Conservation (phyloP, 2,888 invertebrate genomes). For the Vesta saturnalis region DNA sequence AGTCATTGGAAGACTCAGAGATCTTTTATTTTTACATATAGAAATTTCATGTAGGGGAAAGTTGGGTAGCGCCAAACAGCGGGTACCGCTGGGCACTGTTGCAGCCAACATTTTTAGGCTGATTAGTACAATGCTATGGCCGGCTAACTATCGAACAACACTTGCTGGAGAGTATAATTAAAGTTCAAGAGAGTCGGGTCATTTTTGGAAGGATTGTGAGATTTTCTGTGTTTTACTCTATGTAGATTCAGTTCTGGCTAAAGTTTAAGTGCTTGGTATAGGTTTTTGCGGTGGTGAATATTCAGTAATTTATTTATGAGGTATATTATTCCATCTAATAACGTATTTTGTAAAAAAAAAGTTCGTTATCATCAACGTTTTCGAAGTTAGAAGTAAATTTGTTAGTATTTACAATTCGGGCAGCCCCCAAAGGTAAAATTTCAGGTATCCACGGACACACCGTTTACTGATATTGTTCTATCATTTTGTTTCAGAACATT, state of each 20-base stretch:
- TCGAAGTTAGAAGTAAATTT: neutral
- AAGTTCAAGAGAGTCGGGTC: too few species aligned
- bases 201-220: neutral
- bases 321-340: neutral
- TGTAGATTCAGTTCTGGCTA: neutral
- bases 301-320: neutral
- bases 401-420: neutral
- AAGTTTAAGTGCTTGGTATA: neutral
- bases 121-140: neutral
- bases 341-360: neutral
- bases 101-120: neutral
- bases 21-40: too few species aligned
- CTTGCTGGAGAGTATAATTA: too few species aligned
- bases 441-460: neutral
- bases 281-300: neutral
- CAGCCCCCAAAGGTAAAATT: neutral
- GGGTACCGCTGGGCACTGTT: neutral
- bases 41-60: neutral
- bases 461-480: too few species aligned
- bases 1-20: too few species aligned
- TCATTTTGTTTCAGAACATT: too few species aligned
- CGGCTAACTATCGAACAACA: neutral
- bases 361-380: neutral
- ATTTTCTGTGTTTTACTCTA: neutral
- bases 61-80: neutral